A percentile compares a stretch with the other conserved stretches of the same genome.
Conservation (phyloP, 2,888 invertebrate species). For the Drosophila buzzatii region DNA sequence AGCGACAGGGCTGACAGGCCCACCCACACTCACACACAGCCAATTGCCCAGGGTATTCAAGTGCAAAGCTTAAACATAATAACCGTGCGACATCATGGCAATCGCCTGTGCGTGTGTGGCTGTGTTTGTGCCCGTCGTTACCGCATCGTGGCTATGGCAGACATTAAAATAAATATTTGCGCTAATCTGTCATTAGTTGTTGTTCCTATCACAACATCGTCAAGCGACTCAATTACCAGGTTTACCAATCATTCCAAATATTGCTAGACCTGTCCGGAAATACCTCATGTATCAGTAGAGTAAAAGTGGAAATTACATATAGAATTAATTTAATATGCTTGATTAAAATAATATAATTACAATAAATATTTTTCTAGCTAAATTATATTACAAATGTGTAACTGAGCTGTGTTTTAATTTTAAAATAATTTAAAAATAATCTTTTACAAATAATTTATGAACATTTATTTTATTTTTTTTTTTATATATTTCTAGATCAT, state of each 20-base stretch:
- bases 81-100: slow-evolving; percentile 49
- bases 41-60: slow-evolving; percentile 74
- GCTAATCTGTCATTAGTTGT: slow-evolving; percentile 77
- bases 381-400: too few species aligned
- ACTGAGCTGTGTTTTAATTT: too few species aligned
- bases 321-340: not conserved
- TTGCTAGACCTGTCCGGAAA: not conserved
- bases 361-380: too few species aligned
- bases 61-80: slow-evolving; percentile 69
- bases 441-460: too few species aligned
- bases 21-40: slow-evolving; percentile 15
- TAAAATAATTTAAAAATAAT: too few species aligned
- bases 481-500: too few species aligned
- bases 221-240: not conserved
- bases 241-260: slow-evolving; percentile 14
- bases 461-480: too few species aligned
- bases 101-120: slow-evolving; percentile 28
- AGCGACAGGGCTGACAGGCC: slow-evolving; percentile 25
- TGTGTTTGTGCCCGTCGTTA: slow-evolving; percentile 42
- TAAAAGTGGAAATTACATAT: not conserved
- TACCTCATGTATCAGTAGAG: not conserved
- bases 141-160: slow-evolving; percentile 48
- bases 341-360: too few species aligned
- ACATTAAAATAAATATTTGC: slow-evolving; percentile 80
- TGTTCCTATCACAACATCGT: slow-evolving; percentile 10